A percentile compares a stretch with the other conserved stretches of the same genome.
Conservation (phyloP, 2,797 vertebrate genomes). For the Pipistrellus pipistrellus region DNA sequence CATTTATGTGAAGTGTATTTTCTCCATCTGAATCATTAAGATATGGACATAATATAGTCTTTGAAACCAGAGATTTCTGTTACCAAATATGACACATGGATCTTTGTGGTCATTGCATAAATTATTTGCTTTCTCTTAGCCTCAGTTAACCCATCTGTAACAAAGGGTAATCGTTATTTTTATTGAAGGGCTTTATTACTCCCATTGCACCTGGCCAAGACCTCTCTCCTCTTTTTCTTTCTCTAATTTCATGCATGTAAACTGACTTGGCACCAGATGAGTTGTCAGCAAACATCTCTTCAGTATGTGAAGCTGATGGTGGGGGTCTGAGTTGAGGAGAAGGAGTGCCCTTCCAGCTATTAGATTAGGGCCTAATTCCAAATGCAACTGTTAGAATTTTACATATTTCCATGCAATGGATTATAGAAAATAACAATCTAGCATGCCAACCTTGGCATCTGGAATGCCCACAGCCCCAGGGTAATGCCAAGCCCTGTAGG, state of each 20-base stretch:
- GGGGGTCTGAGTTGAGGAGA: neutral
- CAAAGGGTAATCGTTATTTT: neutral
- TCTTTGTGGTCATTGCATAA: neutral
- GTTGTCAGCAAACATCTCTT: neutral
- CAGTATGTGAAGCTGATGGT: neutral
- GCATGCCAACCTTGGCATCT: constrained; percentile 73
- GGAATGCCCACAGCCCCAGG: constrained; percentile 39
- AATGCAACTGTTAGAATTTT: constrained; percentile 72
- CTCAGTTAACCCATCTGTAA: neutral
- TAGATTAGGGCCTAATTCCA: constrained; percentile 49
- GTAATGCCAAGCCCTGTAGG: constrained; percentile 69
- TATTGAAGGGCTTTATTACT: neutral
- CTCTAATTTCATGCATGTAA: constrained; percentile 24
- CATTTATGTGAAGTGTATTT: constrained; percentile 30
- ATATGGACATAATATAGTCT: neutral
- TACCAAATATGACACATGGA: neutral
- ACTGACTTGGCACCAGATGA: neutral
- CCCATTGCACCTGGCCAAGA: neutral
- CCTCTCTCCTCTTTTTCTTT: neutral
- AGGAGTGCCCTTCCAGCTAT: neutral
- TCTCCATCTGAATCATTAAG: neutral
- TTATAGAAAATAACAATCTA: constrained; percentile 72
- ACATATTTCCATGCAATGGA: constrained; percentile 67
- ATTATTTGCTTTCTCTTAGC: neutral
- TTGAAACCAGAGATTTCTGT: neutral